A percentile compares a stretch with the other conserved stretches of the same genome.
Conservation (phyloP, 2,113 vertebrate species). For the Malurus cyaneus region DNA sequence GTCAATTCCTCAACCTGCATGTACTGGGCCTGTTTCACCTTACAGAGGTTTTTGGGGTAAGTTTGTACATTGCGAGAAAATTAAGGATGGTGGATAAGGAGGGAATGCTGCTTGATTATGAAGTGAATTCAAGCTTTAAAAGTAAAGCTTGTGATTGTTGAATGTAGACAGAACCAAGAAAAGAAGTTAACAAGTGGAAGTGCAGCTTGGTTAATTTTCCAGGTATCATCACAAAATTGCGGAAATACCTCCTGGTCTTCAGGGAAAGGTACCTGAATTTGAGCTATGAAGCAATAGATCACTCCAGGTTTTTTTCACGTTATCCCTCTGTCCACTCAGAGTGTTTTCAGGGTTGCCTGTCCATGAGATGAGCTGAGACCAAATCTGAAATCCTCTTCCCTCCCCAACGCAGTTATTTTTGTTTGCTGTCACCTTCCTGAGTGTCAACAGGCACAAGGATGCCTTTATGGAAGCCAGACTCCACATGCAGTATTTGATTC, state of each 20-base stretch:
- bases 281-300: neutral
- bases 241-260: neutral
- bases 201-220: neutral
- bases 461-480: neutral
- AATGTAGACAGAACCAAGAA: neutral
- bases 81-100: neutral
- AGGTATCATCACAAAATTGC: neutral
- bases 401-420: neutral
- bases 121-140: neutral
- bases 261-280: neutral
- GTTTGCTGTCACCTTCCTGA: neutral
- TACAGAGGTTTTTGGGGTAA: neutral
- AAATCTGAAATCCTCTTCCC: neutral
- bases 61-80: neutral
- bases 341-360: neutral
- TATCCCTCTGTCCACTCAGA: neutral
- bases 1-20: neutral
- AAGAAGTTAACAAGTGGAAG: neutral
- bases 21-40: neutral
- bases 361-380: neutral
- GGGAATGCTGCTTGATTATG: neutral
- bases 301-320: neutral
- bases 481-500: neutral
- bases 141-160: neutral
- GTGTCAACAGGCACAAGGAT: neutral